phyloP scores from a whole-genome alignment of 1,140 invertebrate genomes.

The Matsumurasca onukii region DNA sequence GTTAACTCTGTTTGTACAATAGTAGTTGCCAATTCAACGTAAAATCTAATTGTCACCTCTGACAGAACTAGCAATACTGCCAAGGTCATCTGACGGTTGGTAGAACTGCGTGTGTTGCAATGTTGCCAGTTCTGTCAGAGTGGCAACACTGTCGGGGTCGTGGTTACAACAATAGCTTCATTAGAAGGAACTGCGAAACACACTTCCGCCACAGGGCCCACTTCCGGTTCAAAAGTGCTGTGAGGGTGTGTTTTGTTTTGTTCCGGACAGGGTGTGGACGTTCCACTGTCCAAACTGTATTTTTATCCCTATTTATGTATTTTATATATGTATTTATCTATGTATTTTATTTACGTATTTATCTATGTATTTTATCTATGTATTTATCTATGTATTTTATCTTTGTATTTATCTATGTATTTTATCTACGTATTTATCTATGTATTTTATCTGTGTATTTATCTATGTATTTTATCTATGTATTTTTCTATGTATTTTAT shows the following conservation, averaged over 20 bases:
- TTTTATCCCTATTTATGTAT: no score
- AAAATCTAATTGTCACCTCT: no score
- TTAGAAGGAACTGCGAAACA: slow-evolving; percentile 22
- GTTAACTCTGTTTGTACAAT: no score
- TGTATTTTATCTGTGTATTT: no score
- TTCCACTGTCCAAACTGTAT: no score
- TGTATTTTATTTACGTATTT: background rate
- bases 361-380: background rate
- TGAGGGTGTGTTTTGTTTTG: no score
- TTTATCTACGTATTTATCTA: background rate
- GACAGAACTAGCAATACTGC: no score
- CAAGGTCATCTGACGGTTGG: no score
- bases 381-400: background rate
- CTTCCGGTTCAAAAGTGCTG: no score
- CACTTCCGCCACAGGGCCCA: slow-evolving; percentile 8
- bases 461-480: background rate
- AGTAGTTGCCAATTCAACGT: no score
- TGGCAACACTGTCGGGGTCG: slow-evolving; percentile 16
- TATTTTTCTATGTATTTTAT: background rate
- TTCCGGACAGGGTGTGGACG: no score
- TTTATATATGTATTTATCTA: background rate
- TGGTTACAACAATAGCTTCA: slow-evolving; percentile 21
- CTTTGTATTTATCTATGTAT: background rate
- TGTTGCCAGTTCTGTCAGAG: background rate
- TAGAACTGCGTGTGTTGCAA: background rate